Evolutionary conservation across 2,113 vertebrate species (phyloP).

Genomic region (Hiodon alosoides): DNA sequence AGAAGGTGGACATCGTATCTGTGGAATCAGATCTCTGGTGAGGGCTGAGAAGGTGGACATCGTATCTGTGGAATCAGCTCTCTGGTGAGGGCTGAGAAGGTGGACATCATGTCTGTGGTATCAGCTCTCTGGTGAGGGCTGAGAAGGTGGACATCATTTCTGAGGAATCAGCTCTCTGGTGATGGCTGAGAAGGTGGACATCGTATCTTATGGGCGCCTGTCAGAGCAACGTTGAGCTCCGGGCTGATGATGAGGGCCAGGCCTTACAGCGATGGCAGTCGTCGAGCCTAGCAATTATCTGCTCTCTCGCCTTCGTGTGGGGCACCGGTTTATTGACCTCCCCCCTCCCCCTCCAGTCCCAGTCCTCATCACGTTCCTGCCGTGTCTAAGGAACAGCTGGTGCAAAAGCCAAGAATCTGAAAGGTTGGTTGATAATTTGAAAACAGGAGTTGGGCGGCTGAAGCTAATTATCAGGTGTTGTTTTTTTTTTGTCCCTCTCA

Average conservation of each 20-base stretch:
- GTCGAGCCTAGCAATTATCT: conserved; percentile 9
- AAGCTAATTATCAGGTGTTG: conserved; percentile 47
- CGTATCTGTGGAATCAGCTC: too few relatives aligned
- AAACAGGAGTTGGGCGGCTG: conserved; percentile 30
- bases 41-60: too few relatives aligned
- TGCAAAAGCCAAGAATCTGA: conserved; percentile 37
- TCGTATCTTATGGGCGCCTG: not conserved
- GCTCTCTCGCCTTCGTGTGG: not conserved
- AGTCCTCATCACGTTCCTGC: conserved; percentile 18
- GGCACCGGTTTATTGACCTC: not conserved
- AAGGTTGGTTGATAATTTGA: conserved; percentile 32
- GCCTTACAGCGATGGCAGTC: not conserved
- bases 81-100: not conserved
- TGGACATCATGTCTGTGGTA: not conserved
- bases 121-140: too few relatives aligned
- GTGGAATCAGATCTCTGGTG: too few relatives aligned
- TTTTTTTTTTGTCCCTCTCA: conserved; percentile 28
- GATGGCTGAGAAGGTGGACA: not conserved
- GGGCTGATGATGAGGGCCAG: conserved; percentile 5
- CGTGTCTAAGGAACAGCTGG: conserved; percentile 26
- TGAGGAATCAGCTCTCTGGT: not conserved
- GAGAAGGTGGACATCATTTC: too few relatives aligned
- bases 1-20: too few relatives aligned
- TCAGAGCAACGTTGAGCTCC: not conserved
- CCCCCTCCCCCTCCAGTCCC: not conserved